Evolutionary conservation across 2,888 invertebrate species (phyloP), one percentile per base, ranked within the genome.

Genomic region (Oscheius sp.): DNA sequence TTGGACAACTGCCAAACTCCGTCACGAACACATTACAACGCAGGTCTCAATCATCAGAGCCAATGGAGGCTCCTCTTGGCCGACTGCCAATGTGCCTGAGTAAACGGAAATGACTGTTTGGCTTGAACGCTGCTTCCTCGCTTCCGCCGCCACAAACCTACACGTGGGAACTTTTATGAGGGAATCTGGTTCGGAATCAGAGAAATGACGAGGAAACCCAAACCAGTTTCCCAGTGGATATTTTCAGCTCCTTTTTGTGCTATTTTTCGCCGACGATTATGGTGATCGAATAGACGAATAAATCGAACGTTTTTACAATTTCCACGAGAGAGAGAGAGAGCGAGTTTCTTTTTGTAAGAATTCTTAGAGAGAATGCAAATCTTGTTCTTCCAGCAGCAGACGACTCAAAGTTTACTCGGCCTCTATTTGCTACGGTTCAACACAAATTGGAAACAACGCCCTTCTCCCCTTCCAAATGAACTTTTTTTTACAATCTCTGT

Each of bases 61-160:
- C 17, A 55, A 37, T 55, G 20, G 55, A 33, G 12, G 33, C n/a
- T 53, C 37, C n/a, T 61, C 31, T 61, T 61, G 61, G 61, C 61
- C 8, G 61, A 2, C 31, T 42, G 61, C 61, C 61, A 61, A 58
- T 39, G 15, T 39, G 17, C 61, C 61, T 61, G 61, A 61, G 61
- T 29, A 61, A 61, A 61, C 61, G 61, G 61, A 61, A 61, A 61
- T 61, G 61, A 55, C 55, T 55, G 55, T 55, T 55, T 55, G 55
- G 55, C 27, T 61, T 61, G 61, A 61, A 61, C 61, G 34, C 34
- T 48, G 48, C 15, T 15, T 12, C 48, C 25, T 12, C 48, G 20
- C 55, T 55, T 55, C 55, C 55, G 55, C 55, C 3, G 34, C 37
- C 55, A 55, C 34, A 4, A 52, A 52, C 27, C 1, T 52, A 52